These are phyloP conservation scores for Malachius bipustulatus DNA, from an alignment of 2,888 invertebrate genomes.

Conservation along the genomic window DNA sequence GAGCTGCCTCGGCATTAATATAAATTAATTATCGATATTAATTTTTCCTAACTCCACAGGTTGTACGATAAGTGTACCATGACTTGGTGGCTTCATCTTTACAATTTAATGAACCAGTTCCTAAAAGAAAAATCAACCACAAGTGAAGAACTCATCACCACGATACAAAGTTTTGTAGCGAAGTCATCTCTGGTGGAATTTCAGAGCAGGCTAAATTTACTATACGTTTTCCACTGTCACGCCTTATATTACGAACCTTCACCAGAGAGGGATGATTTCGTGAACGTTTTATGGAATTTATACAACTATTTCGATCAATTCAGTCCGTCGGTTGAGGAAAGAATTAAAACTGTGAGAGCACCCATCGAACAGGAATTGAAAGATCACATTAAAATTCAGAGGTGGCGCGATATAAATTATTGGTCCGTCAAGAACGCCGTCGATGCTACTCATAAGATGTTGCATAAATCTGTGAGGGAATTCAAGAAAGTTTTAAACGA, in stretches of 20 bases:
- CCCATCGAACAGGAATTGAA: slow-evolving; percentile 87
- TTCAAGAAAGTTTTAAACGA: slow-evolving; percentile 56
- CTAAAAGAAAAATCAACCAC: slow-evolving; percentile 31
- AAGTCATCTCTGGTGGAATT: slow-evolving; percentile 77
- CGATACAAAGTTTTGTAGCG: slow-evolving; percentile 72
- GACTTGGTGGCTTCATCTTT: slow-evolving; percentile 88
- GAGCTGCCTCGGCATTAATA: slow-evolving; percentile 1
- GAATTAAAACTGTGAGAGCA: slow-evolving; percentile 54
- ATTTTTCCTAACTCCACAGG: slow-evolving; percentile 33
- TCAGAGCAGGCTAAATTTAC: slow-evolving; percentile 59
- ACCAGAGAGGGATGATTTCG: slow-evolving; percentile 38
- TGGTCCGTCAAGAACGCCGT: slow-evolving; percentile 86
- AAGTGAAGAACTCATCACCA: slow-evolving; percentile 40
- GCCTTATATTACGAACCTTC: slow-evolving; percentile 42
- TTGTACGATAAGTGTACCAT: slow-evolving; percentile 56
- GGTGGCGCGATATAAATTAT: slow-evolving; percentile 91
- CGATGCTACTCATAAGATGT: slow-evolving; percentile 73
- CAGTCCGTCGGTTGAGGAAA: slow-evolving; percentile 46
- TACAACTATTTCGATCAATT: slow-evolving; percentile 80
- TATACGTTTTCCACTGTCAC: slow-evolving; percentile 75
- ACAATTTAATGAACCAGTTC: slow-evolving; percentile 56
- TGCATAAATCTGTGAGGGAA: slow-evolving; percentile 78
- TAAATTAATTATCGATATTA: slow-evolving; percentile 8
- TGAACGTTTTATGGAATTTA: slow-evolving; percentile 67
- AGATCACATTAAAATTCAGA: slow-evolving; percentile 88